Base-by-base conservation (phyloP, 2,113 vertebrate species). In the Odontophorus gujanensis region DNA sequence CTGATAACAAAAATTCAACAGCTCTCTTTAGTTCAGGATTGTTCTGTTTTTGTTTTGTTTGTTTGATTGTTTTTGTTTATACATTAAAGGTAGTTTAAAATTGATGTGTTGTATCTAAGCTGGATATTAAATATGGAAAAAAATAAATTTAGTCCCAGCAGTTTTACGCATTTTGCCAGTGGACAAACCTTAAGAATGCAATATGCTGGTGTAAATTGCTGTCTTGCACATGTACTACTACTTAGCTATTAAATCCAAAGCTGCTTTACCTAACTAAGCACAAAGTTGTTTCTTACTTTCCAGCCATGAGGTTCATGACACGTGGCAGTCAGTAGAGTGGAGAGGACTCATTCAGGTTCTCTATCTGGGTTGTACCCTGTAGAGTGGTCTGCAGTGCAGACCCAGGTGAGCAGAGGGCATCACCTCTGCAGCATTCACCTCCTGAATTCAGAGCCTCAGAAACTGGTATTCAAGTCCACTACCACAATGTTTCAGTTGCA, bases 1-100 rank as follows among this genome's bases (percentile, higher is more conserved):
- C 40, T 34, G 86, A 66, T 53, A 84, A 96, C 82, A 91, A 63
- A 94, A 96, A 94, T 93, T 92, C 73, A 84, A 89, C 87, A 94
- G 62, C 92, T 85, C 82, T 72, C 65, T 32, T 48, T 55, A 77
- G 40, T 87, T 82, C 83, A 66, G 30, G 53, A 30, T 16, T 5
- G 40, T 40, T 13, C n/a, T 58, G 11, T n/a, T 34, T 34, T 59
- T 34, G 6, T 58, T 58, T 59, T 13, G 25, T 61, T 34, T 59
- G 28, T 28, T 28, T 16, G 17, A 26, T 55, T 55, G 9, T 9
- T 21, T 15, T 71, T 88, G 62, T 93, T 58, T 95, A 68, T 85
- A 87, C 34, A 45, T 57, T 50, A 34, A 87, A 91, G 81, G 75
- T n/a, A 67, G 42, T 48, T 68, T 50, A 80, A 95, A 96, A 81